Evolutionary conservation across 2,888 invertebrate species (phyloP).

Genomic region (Heterodera filipjevi): DNA sequence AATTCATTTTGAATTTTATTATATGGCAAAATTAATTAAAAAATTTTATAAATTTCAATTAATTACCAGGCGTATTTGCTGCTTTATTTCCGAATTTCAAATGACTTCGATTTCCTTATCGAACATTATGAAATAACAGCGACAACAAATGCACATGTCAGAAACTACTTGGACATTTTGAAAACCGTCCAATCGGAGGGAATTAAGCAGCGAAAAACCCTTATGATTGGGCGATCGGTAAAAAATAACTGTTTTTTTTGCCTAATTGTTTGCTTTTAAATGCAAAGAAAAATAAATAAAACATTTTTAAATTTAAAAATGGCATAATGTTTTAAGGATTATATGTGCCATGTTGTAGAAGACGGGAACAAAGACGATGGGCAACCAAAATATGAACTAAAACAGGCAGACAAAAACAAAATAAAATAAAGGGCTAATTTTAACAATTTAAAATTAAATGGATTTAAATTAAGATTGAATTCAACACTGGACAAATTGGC

Average conservation of each 20-base stretch:
- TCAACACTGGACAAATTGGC: background rate
- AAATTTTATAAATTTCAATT: background rate
- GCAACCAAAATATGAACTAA: background rate
- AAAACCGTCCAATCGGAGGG: background rate
- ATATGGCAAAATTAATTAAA: background rate
- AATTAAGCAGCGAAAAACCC: background rate
- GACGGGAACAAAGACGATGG: background rate
- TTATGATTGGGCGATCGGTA: background rate
- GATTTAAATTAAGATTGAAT: background rate
- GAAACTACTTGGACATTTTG: background rate
- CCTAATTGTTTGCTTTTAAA: background rate
- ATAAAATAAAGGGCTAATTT: background rate
- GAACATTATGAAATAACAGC: background rate
- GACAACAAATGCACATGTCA: background rate
- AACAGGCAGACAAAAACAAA: background rate
- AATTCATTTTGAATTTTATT: background rate
- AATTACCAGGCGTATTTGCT: background rate
- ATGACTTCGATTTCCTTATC: background rate
- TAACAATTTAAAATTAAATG: background rate
- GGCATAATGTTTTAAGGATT: background rate
- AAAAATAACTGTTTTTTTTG: background rate
- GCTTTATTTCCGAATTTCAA: background rate
- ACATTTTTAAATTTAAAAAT: background rate
- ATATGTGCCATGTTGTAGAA: background rate
- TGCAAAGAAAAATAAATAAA: background rate